Evolutionary conservation across 1,140 invertebrate species (phyloP), one percentile per base, ranked within the genome.

Genomic region (Chelonus insularis): DNA sequence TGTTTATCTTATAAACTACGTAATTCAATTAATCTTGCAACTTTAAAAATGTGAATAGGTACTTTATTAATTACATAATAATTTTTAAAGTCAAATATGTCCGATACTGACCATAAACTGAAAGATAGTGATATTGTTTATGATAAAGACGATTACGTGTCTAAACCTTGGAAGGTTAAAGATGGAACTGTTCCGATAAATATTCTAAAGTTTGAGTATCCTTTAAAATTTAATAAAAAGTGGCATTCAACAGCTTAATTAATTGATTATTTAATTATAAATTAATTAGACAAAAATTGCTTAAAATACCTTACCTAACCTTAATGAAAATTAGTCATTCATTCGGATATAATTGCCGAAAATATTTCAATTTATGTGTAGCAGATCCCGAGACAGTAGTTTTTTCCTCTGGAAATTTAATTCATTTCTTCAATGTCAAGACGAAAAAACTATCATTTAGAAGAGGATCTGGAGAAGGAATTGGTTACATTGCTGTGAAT

Each of bases 291-390:
- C 4, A 43, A 43, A 43, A 18, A 55, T 60, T n/a, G n/a, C n/a
- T n/a, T n/a, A n/a, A n/a, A n/a, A n/a, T n/a, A n/a, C n/a, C n/a
- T n/a, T n/a, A n/a, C n/a, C n/a, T n/a, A n/a, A n/a, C n/a, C n/a
- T n/a, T n/a, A n/a, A n/a, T n/a, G n/a, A n/a, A n/a, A 34, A 18
- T 23, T 57, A 92, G 90, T 78, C 82, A 92, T 82, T 95, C 92
- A 0, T 94, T 89, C 78, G 92, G 92, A n/a, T 95, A 94, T 71
- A 88, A 95, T 72, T 94, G 91, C 72, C 85, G 84, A 61, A 91
- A 87, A 64, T 84, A 88, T 48, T 91, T 89, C 67, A 96, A 96
- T 77, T 73, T 96, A 7, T 87, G 88, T 54, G 81, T 90, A 0
- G 82, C 90, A 37, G 90, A 94, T 74, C 79, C 87, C 7, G 78